Conservation (phyloP, 2,113 vertebrate species). For the Malurus alboscapulatus region DNA sequence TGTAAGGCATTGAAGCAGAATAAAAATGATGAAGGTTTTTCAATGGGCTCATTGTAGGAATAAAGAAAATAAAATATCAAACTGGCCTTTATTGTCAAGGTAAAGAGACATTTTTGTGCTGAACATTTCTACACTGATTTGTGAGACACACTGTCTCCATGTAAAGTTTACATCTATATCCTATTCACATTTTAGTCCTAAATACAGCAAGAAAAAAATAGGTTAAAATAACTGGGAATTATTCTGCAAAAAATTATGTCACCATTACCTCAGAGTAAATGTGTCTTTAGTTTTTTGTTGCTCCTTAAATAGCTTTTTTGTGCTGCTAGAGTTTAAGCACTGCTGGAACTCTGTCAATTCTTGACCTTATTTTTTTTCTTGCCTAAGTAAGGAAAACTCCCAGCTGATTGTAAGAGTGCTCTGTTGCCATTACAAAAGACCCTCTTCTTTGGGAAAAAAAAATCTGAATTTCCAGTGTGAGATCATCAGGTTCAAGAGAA, state of each 20-base stretch:
- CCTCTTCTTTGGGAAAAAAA: constrained; percentile 80
- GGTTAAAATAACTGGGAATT: constrained; percentile 75
- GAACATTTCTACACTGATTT: constrained; percentile 26
- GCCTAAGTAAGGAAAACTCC: constrained; percentile 74
- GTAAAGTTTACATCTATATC: constrained; percentile 72
- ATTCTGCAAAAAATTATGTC: constrained; percentile 76
- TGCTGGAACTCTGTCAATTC: constrained; percentile 73
- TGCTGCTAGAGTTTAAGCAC: constrained; percentile 66
- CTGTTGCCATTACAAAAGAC: constrained; percentile 84
- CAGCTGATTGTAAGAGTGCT: constrained; percentile 79
- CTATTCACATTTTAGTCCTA: constrained; percentile 66
- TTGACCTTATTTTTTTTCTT: constrained; percentile 71
- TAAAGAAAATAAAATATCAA: constrained; percentile 69
- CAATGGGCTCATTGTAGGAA: constrained; percentile 69
- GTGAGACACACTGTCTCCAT: constrained; percentile 76
- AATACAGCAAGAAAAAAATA: constrained; percentile 58
- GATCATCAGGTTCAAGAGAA: constrained; percentile 84
- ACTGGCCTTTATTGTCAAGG: constrained; percentile 71
- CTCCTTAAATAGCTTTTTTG: constrained; percentile 72
- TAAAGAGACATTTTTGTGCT: constrained; percentile 67
- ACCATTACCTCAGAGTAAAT: constrained; percentile 78
- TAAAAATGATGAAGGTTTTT: constrained; percentile 65
- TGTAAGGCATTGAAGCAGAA: constrained; percentile 58
- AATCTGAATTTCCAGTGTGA: constrained; percentile 83
- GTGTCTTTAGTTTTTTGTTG: constrained; percentile 77